A percentile compares a stretch with the other conserved stretches of the same genome.
Conservation (phyloP, 92 coral and sea anemone species). For the Zoanthus sansibaricus region DNA sequence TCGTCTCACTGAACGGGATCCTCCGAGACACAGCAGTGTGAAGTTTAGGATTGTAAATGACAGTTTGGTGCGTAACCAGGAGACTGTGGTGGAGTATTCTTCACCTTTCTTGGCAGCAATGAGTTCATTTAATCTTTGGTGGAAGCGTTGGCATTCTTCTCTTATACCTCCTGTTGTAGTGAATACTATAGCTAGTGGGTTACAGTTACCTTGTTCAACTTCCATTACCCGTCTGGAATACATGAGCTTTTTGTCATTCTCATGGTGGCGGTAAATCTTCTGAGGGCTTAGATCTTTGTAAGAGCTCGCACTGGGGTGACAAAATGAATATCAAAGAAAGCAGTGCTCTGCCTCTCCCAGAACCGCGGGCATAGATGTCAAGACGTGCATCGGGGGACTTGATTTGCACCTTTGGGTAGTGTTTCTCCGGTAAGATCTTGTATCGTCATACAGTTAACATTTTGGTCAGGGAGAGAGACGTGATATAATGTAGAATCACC, state of each 20-base stretch:
- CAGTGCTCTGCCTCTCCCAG: slow-evolving; percentile 61
- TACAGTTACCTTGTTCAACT: not conserved
- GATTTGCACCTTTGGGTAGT: slow-evolving; percentile 41
- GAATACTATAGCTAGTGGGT: too few species aligned
- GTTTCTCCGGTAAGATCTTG: slow-evolving; percentile 46
- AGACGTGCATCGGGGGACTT: slow-evolving; percentile 19
- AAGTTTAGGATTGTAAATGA: too few species aligned
- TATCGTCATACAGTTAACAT: not conserved
- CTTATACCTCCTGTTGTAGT: too few species aligned
- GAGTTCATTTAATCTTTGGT: not conserved
- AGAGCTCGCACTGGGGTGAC: slow-evolving; percentile 1
- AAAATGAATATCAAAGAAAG: slow-evolving; percentile 25
- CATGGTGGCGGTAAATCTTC: not conserved
- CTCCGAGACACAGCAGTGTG: too few species aligned
- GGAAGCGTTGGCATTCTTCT: not conserved
- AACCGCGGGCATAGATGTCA: slow-evolving; percentile 47
- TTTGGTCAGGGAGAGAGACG: too few species aligned
- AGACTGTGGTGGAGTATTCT: not conserved
- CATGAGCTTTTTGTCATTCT: slow-evolving; percentile 4
- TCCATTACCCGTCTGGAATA: not conserved
- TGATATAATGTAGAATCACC: too few species aligned
- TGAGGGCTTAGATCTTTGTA: slow-evolving; percentile 4
- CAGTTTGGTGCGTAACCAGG: not conserved
- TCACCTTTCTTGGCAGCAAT: not conserved
- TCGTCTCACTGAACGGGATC: too few species aligned